Evolutionary conservation across 2,888 invertebrate genomes (phyloP), one percentile per base, ranked within the genome.

Genomic region (Heliconius charithonia): DNA sequence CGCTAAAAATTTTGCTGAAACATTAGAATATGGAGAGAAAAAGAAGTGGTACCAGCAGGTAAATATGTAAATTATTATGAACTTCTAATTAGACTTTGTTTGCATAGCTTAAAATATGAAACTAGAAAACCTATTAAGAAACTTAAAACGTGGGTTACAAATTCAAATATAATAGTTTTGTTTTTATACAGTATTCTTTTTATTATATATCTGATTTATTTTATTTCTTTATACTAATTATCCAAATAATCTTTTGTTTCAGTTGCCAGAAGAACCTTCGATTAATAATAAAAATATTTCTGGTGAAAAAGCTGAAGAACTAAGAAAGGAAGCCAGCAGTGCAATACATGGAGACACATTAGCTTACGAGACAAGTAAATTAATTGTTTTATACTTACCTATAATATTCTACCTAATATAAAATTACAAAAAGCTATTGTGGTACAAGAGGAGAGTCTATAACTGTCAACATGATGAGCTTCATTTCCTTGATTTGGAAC

Each of bases 41-140:
- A 95, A 95, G 88, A 97, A 97, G 87, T 97, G 97, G 97, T 96
- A 96, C 86, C 95, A 96, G 81, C 96, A 96, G 90, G 96, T 96
- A 92, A 86, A 82, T 82, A 9, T 19, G 19, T 25, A 27, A 25
- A 41, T 9, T 37, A 10, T 19, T 66, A 10, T 3, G 22, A 12
- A 25, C 12, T 32, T 59, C 25, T 73, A 41, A 22, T 72, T 29
- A 51, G 13, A 29, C n/a, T 27, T 51, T 51, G 19, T 19, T 2
- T 19, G 19, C 19, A 27, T 29, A 66, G 9, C 12, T 59, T n/a
- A n/a, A 59, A 59, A n/a, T 41, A 63, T 41, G 3, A 56, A 19
- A 12, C 22, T 29, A 19, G 16, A 27, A 65, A n/a, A 62, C 22
- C 10, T 29, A 13, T 63, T 65, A 19, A 12, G 65, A 19, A 27